Percentiles rank a stretch among this genome's conserved stretches.
Evolutionary conservation across 1,140 invertebrate species (phyloP).

Genomic region (Drosophila parabipectinata): DNA sequence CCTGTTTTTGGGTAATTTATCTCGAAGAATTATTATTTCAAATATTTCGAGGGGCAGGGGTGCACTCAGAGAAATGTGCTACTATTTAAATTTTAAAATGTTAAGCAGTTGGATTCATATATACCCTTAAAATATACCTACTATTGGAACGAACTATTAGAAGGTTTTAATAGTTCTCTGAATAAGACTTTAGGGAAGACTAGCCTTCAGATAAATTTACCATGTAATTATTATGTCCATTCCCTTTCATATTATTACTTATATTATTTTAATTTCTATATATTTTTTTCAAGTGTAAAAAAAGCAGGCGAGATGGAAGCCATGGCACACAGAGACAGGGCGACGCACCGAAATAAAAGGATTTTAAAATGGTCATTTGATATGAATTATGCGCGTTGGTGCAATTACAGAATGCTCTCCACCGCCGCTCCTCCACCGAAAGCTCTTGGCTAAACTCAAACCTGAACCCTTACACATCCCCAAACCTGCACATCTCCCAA

Average conservation of each 20-base stretch:
- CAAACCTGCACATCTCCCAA: slow-evolving; percentile 1
- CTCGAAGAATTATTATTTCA: slow-evolving; percentile 84
- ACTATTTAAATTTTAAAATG: too few relatives aligned
- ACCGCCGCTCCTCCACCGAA: slow-evolving; percentile 2
- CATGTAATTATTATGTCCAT: too few relatives aligned
- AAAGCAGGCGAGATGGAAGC: slow-evolving; percentile 17
- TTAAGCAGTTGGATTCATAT: too few relatives aligned
- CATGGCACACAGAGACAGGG: slow-evolving; percentile 35
- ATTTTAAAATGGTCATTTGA: slow-evolving; percentile 84
- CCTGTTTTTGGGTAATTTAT: slow-evolving; percentile 84
- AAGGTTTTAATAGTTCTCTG: too few relatives aligned
- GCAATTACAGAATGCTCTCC: slow-evolving; percentile 75
- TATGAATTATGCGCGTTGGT: slow-evolving; percentile 83
- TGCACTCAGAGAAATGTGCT: slow-evolving; percentile 13
- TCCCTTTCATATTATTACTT: neutral
- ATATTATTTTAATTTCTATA: neutral
- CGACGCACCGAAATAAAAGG: slow-evolving; percentile 81
- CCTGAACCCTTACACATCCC: slow-evolving; percentile 7
- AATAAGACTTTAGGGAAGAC: too few relatives aligned
- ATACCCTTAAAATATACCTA: too few relatives aligned
- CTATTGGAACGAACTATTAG: too few relatives aligned
- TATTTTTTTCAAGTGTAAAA: slow-evolving; percentile 8
- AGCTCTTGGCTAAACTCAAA: neutral
- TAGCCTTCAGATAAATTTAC: too few relatives aligned
- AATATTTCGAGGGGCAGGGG: slow-evolving; percentile 71